These are phyloP conservation scores for Autographa pulchrina DNA, from an alignment of 2,888 invertebrate genomes.

Conservation along the genomic window DNA sequence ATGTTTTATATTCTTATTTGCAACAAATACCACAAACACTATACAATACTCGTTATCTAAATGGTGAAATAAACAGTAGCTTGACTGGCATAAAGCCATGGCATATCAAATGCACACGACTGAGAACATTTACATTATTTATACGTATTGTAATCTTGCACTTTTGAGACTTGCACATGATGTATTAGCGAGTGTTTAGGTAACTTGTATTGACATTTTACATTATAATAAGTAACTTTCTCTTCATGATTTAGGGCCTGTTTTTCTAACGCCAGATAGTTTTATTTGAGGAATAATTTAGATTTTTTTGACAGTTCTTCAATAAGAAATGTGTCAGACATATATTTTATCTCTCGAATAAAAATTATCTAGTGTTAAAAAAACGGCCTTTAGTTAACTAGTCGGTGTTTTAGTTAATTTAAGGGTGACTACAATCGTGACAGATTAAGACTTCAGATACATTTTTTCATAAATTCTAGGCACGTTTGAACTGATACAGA, in stretches of 20 bases:
- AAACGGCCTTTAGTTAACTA: too few species aligned
- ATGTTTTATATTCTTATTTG: neutral
- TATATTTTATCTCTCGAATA: too few species aligned
- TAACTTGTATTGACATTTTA: neutral
- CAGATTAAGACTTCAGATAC: conserved; percentile 34
- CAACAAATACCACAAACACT: neutral
- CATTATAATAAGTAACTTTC: neutral
- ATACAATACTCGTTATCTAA: neutral
- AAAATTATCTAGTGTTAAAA: too few species aligned
- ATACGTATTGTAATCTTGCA: too few species aligned
- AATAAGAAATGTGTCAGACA: too few species aligned
- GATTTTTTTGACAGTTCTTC: too few species aligned
- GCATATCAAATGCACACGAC: neutral
- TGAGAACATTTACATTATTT: neutral
- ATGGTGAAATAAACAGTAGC: neutral
- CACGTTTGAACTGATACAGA: conserved; percentile 80
- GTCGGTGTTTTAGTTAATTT: conserved; percentile 2
- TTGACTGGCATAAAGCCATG: neutral
- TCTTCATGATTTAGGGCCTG: too few species aligned
- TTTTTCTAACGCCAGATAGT: too few species aligned
- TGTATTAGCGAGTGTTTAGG: too few species aligned
- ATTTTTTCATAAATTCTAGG: conserved; percentile 63
- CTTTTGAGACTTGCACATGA: too few species aligned
- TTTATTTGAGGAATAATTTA: too few species aligned
- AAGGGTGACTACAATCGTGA: conserved; percentile 36